A percentile compares a stretch with the other conserved stretches of the same genome.
These are phyloP conservation scores for Achatina immaculata DNA, from an alignment of 1,140 invertebrate species.

Conservation along the genomic window DNA sequence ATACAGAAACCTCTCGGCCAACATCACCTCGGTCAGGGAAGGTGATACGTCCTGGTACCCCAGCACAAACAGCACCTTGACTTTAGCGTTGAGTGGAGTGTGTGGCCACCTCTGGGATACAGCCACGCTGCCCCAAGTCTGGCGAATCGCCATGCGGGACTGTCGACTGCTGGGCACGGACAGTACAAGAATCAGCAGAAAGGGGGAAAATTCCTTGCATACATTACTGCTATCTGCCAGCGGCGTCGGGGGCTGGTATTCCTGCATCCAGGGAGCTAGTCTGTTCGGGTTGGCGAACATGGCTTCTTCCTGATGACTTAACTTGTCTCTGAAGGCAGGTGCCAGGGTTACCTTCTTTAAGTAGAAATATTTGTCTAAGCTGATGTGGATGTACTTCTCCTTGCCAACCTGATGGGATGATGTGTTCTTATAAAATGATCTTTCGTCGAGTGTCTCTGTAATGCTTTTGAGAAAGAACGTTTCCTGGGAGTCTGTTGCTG, in stretches of 20 bases:
- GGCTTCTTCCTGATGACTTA: neutral
- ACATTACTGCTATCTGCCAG: neutral
- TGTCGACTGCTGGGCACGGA: constrained; percentile 6
- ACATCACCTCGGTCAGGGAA: constrained; percentile 62
- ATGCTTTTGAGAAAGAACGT: neutral
- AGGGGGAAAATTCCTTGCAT: neutral
- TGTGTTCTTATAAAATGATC: neutral
- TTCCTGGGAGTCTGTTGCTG: neutral
- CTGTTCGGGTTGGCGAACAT: neutral
- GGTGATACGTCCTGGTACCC: constrained; percentile 38
- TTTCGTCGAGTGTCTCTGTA: neutral
- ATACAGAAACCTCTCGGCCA: constrained; percentile 76
- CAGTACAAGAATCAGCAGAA: constrained; percentile 7
- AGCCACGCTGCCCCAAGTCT: constrained; percentile 45
- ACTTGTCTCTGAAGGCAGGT: neutral
- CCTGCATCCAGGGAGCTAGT: neutral
- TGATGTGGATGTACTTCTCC: neutral
- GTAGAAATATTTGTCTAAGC: constrained; percentile 4
- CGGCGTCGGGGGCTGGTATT: neutral
- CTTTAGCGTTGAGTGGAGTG: neutral
- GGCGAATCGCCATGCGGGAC: constrained; percentile 32
- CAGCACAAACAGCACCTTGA: constrained; percentile 48
- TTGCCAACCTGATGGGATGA: neutral
- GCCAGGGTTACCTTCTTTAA: neutral
- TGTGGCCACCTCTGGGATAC: constrained; percentile 35